Evolutionary conservation across 2,113 vertebrate species (phyloP).

Genomic region (crab-eating macaque (Macaca fascicularis)): DNA sequence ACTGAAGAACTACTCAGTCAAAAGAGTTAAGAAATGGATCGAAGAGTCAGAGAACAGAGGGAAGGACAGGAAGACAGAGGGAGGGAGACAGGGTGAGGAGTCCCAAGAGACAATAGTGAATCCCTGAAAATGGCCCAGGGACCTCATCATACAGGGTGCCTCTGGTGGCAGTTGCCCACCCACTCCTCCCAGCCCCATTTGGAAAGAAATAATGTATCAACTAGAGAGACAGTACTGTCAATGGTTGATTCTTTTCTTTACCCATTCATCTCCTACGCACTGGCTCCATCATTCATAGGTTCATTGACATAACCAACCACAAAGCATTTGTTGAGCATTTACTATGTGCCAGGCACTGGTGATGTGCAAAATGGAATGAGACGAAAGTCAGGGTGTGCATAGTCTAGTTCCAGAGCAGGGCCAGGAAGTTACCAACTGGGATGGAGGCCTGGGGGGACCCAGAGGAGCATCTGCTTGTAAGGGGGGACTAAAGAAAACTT

Average conservation of each 20-base stretch:
- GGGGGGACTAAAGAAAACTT: neutral
- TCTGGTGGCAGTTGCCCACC: neutral
- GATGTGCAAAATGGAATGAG: neutral
- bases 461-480: neutral
- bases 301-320: neutral
- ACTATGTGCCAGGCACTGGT: neutral
- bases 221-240: neutral
- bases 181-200: neutral
- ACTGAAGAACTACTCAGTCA: neutral
- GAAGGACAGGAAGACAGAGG: neutral
- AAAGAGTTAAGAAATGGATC: neutral
- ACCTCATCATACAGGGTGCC: neutral
- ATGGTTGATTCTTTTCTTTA: neutral
- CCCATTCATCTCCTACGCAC: neutral
- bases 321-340: neutral
- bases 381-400: neutral
- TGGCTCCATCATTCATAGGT: neutral
- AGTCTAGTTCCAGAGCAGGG: neutral
- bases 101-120: neutral
- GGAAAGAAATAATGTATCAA: neutral
- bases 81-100: neutral
- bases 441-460: neutral
- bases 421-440: neutral
- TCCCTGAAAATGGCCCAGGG: neutral
- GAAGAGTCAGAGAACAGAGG: neutral